phyloP scores from a whole-genome alignment of 2,113 vertebrate species.

The Nestor notabilis region DNA sequence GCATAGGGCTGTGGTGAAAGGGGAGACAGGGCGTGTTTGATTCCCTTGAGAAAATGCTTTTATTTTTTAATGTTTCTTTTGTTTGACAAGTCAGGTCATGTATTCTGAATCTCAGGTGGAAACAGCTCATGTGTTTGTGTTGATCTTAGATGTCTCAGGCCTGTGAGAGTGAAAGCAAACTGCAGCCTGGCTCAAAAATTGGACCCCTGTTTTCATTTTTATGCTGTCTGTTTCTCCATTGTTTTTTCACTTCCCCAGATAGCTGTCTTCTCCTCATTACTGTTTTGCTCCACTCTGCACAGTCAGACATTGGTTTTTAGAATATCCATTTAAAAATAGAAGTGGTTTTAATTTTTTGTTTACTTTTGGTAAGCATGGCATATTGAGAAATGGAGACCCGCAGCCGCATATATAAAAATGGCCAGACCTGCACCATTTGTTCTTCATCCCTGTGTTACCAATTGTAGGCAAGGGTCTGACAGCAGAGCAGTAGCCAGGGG shows the following conservation, averaged over 20 bases:
- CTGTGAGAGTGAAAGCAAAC: neutral
- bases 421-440: neutral
- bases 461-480: neutral
- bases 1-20: neutral
- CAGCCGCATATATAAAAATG: neutral
- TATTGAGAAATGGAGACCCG: neutral
- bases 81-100: neutral
- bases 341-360: neutral
- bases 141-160: neutral
- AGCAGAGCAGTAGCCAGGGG: fast-evolving
- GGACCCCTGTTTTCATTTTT: neutral
- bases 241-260: neutral
- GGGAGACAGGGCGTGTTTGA: neutral
- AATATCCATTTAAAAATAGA: neutral
- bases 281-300: fast-evolving
- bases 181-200: neutral
- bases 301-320: neutral
- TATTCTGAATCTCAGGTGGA: neutral
- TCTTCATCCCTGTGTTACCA: neutral
- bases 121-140: neutral
- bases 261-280: neutral
- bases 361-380: neutral
- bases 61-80: neutral
- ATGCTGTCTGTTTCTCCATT: neutral
- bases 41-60: conserved; percentile 45